Evolutionary conservation across 2,888 invertebrate species (phyloP), one percentile per base, ranked within the genome.

Genomic region (Amphipyra berbera): DNA sequence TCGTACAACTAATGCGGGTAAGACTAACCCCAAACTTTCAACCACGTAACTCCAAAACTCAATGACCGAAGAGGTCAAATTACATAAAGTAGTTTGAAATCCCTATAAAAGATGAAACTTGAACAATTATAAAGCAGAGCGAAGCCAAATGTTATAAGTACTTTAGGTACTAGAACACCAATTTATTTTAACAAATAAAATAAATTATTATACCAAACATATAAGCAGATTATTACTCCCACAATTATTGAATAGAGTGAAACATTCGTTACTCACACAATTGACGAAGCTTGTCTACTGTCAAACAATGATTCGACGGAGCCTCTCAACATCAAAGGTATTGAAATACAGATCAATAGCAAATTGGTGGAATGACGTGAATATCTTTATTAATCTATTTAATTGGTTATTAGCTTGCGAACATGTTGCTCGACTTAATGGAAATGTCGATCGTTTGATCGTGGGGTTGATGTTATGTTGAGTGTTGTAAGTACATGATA

Each of bases 361-460:
- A 88, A 90, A 93, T 93, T 89, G 89, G 86, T 89, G 88, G 88
- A 83, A 90, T 88, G 86, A 84, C 86, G 87, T 87, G 86, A 91
- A 92, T 92, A 91, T 91, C 85, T 91, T 90, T 90, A 91, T 91
- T 92, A 94, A 93, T 92, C 92, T 90, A 87, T 91, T 88, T 94
- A 93, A 94, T 94, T 95, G 94, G 90, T 92, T 92, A 93, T 93
- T 94, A 92, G 86, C 90, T 84, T 88, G 79, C 75, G 85, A 83
- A 86, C 86, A 82, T 84, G 82, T 85, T 60, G 81, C 85, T 82
- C 86, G 90, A 83, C 84, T 90, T 93, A 92, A 91, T 91, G 88
- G 88, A 87, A 84, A 89, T 89, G 85, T 88, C 86, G 82, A 82
- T 78, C 86, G 91, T 92, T 93, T 93, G 90, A 92, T 88, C 84